phyloP scores from a whole-genome alignment of 2,888 invertebrate species.

The Thysanoteuthis rhombus region DNA sequence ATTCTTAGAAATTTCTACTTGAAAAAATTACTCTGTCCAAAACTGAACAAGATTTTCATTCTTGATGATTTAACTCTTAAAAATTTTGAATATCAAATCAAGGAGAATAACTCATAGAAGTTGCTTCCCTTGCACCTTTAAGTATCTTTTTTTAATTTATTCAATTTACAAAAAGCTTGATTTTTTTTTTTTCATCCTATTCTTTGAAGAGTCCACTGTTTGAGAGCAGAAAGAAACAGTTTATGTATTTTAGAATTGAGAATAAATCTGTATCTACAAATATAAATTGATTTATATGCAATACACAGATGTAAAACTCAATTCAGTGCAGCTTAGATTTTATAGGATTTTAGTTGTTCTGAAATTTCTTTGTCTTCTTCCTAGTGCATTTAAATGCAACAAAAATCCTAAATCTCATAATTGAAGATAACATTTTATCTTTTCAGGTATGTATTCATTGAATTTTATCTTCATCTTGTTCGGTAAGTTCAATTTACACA shows the following conservation, averaged over 20 bases:
- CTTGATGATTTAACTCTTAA: no score
- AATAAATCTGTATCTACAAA: neutral
- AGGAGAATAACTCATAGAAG: no score
- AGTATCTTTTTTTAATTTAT: no score
- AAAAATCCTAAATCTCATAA: neutral
- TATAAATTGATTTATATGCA: neutral
- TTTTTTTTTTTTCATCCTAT: no score
- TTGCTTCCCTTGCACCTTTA: no score
- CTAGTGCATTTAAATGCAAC: neutral
- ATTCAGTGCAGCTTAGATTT: neutral
- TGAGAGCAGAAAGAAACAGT: no score
- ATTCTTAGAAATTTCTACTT: neutral
- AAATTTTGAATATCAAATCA: no score
- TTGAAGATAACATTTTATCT: neutral
- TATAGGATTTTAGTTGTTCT: neutral
- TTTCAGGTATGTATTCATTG: neutral
- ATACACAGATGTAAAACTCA: neutral
- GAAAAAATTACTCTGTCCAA: neutral
- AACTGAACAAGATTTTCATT: neutral
- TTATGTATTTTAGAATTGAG: no score
- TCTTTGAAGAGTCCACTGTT: no score
- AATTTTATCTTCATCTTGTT: neutral
- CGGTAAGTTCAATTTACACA: neutral
- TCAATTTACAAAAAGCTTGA: no score
- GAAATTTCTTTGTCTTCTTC: neutral